These are phyloP conservation scores for Hydrozoanthus gracilis DNA, from an alignment of 92 coral and sea anemone genomes.

Conservation along the genomic window DNA sequence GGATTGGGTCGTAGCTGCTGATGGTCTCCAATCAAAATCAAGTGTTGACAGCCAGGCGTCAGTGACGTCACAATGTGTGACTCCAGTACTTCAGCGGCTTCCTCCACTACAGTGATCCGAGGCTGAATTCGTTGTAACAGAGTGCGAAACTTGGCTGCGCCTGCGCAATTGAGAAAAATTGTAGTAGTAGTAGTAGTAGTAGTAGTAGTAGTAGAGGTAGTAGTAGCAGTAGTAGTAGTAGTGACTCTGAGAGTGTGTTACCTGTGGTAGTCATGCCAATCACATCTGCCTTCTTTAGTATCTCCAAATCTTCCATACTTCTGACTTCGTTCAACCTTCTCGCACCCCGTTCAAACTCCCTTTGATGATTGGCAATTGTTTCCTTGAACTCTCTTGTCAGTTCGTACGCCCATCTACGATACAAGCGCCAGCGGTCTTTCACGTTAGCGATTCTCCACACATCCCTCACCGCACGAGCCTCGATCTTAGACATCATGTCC, in stretches of 20 bases:
- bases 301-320: slow-evolving; percentile 73
- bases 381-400: slow-evolving; percentile 59
- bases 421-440: slow-evolving; percentile 88
- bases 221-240: too few species aligned
- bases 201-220: neutral
- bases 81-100: slow-evolving; percentile 96
- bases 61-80: slow-evolving; percentile 90
- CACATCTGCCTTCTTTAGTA: slow-evolving; percentile 76
- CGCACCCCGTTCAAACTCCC: slow-evolving; percentile 72
- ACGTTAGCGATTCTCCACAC: slow-evolving; percentile 61
- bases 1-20: slow-evolving; percentile 95
- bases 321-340: slow-evolving; percentile 68
- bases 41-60: slow-evolving; percentile 87
- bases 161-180: slow-evolving; percentile 22
- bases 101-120: slow-evolving; percentile 89
- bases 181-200: neutral
- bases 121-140: slow-evolving; percentile 79
- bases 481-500: slow-evolving; percentile 79
- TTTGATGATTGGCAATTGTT: slow-evolving; percentile 67
- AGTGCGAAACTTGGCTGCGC: slow-evolving; percentile 87
- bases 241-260: neutral
- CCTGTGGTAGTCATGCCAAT: slow-evolving; percentile 98
- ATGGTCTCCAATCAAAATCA: slow-evolving; percentile 96
- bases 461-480: slow-evolving; percentile 60
- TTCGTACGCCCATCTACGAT: slow-evolving; percentile 82